phyloP scores from a whole-genome alignment of 92 coral and sea anemone species.

The Parazoanthus darwini region DNA sequence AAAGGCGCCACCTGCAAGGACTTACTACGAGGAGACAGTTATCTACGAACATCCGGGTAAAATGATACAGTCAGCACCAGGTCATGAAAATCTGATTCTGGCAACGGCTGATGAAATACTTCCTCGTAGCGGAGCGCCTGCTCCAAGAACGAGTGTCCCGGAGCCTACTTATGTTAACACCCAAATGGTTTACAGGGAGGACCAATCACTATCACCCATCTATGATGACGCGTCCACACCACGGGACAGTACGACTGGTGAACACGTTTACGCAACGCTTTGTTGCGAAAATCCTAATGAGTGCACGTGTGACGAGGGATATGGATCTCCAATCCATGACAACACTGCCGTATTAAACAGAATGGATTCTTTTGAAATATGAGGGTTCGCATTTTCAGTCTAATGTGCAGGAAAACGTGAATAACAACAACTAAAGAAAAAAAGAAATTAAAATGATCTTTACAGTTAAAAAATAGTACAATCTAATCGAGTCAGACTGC shows the following conservation, averaged over 20 bases:
- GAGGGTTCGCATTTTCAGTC: too few species aligned
- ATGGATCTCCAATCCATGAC: slow-evolving; percentile 1
- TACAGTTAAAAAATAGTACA: too few species aligned
- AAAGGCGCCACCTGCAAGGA: not conserved
- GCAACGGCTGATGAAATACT: not conserved
- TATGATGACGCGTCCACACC: not conserved
- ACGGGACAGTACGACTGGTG: not conserved
- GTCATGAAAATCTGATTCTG: too few species aligned
- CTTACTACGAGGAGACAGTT: not conserved
- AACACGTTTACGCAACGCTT: slow-evolving; percentile 20
- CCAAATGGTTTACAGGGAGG: not conserved
- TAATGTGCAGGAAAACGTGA: too few species aligned
- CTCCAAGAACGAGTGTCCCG: not conserved
- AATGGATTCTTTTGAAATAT: slow-evolving; percentile 26
- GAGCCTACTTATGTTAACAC: not conserved
- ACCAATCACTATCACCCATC: not conserved
- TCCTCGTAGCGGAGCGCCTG: not conserved
- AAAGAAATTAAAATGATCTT: too few species aligned
- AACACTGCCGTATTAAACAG: not conserved
- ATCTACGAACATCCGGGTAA: not conserved
- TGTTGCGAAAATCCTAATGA: slow-evolving; percentile 8
- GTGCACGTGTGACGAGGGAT: slow-evolving; percentile 26
- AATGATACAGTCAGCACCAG: not conserved
- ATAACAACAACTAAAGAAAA: not conserved
- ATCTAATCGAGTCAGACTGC: too few species aligned